phyloP scores from a whole-genome alignment of 2,888 invertebrate species.

The Monoplex corrugatus region DNA sequence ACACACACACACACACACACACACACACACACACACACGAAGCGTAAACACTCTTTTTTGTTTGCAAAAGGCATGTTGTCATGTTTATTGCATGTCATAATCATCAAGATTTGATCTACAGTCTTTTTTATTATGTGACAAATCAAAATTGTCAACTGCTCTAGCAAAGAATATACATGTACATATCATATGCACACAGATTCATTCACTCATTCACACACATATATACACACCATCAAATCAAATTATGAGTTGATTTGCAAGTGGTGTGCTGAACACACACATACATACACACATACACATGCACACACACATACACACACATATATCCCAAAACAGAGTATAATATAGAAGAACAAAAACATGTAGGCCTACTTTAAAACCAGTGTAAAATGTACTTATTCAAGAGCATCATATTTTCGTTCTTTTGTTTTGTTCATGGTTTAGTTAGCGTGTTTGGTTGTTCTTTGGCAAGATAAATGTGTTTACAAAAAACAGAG shows the following conservation, averaged over 20 bases:
- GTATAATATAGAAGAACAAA: too few relatives aligned
- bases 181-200: not conserved
- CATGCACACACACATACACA: slow-evolving; percentile 9
- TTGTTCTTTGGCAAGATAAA: too few relatives aligned
- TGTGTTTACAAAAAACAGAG: too few relatives aligned
- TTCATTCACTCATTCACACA: not conserved
- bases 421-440: too few relatives aligned
- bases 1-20: not conserved
- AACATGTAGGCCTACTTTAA: too few relatives aligned
- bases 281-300: not conserved
- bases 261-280: not conserved
- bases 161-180: not conserved
- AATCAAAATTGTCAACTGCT: not conserved
- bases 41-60: not conserved
- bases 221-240: too few relatives aligned
- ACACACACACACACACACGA: not conserved
- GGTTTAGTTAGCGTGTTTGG: too few relatives aligned
- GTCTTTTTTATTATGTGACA: not conserved
- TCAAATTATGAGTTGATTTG: too few relatives aligned
- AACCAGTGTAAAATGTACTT: too few relatives aligned
- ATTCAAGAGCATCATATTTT: too few relatives aligned
- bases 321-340: not conserved
- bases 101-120: not conserved
- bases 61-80: not conserved
- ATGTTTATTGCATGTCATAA: not conserved